These are phyloP conservation scores for Sarcophaga caerulescens DNA, from an alignment of 2,888 invertebrate genomes.

Conservation along the genomic window DNA sequence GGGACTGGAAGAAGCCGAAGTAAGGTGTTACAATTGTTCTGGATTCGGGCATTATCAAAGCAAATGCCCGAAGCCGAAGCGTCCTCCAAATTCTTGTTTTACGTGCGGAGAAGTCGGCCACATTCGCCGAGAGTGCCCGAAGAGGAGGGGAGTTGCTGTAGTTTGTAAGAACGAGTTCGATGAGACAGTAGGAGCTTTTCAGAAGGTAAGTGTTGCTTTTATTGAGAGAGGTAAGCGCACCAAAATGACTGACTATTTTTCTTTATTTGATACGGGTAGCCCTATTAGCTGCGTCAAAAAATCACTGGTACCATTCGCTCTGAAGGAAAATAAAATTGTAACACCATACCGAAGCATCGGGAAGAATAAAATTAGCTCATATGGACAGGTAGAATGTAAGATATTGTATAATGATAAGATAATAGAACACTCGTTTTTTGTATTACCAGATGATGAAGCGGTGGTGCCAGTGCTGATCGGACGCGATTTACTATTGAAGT, in stretches of 20 bases:
- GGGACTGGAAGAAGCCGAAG: background rate
- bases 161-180: background rate
- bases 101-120: conserved; percentile 39
- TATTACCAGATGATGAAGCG: background rate
- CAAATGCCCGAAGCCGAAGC: conserved; percentile 39
- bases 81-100: conserved; percentile 45
- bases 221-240: conserved; percentile 17
- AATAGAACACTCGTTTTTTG: too few relatives aligned
- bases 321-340: background rate
- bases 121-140: background rate
- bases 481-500: too few relatives aligned
- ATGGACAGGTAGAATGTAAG: background rate
- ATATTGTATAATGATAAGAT: too few relatives aligned
- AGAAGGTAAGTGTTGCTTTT: background rate
- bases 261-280: conserved; percentile 34
- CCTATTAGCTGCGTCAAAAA: too few relatives aligned
- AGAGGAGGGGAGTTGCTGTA: conserved; percentile 10
- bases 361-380: conserved; percentile 2
- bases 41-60: background rate
- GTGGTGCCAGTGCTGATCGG: conserved; percentile 23
- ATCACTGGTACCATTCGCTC: too few relatives aligned
- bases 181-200: background rate
- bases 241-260: conserved; percentile 20
- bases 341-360: conserved; percentile 27
- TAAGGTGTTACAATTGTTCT: conserved; percentile 40